Conservation (phyloP, 2,888 invertebrate genomes). For the Lepidochrysops patricia region DNA sequence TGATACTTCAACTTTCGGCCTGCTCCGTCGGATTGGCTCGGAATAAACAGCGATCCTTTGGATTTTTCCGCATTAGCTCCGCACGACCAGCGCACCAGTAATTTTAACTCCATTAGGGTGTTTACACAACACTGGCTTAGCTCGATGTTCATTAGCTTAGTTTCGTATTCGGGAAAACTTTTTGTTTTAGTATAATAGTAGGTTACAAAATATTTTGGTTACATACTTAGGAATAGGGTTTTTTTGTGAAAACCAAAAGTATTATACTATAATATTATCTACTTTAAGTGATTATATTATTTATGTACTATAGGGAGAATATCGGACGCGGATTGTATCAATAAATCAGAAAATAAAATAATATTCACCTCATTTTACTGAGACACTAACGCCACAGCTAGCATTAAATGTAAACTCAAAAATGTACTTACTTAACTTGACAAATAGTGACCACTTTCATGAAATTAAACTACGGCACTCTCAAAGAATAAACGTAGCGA, state of each 20-base stretch:
- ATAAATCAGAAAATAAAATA: no score
- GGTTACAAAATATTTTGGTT: background rate
- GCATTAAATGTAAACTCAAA: no score
- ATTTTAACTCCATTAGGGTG: conserved; percentile 25
- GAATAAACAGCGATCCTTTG: conserved; percentile 51
- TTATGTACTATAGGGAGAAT: no score
- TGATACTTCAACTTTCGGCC: conserved; percentile 39
- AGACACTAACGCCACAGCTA: no score
- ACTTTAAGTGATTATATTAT: no score
- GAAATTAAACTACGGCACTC: background rate
- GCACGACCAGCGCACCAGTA: conserved; percentile 16
- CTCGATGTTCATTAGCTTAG: conserved; percentile 22
- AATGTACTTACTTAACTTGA: no score
- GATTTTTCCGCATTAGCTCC: conserved; percentile 28
- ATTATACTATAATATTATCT: no score
- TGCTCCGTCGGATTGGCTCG: conserved; percentile 27
- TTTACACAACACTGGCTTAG: conserved; percentile 23
- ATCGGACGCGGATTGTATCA: no score
- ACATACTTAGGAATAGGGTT: background rate
- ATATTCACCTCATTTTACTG: no score
- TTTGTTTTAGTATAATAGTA: background rate
- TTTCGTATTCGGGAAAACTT: conserved; percentile 10
- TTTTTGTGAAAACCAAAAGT: no score
- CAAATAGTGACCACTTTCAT: background rate
- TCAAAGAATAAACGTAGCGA: background rate